Percentiles rank a stretch among this genome's conserved stretches.
phyloP scores from a whole-genome alignment of 2,888 invertebrate species.

The Ochropleura plecta region DNA sequence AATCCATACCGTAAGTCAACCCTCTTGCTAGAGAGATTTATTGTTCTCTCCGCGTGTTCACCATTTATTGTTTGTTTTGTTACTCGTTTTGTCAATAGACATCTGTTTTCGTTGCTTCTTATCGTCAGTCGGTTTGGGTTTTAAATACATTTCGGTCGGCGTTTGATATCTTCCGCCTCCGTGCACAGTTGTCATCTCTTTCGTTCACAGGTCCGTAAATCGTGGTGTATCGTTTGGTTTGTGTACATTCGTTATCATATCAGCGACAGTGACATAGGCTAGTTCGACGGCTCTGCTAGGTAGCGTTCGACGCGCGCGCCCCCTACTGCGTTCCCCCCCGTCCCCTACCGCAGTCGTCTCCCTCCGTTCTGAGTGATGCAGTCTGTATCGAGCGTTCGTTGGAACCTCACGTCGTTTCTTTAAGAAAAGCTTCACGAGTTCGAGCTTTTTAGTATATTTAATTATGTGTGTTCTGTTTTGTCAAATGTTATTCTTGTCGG shows the following conservation, averaged over 20 bases:
- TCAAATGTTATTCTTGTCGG: conserved; percentile 67
- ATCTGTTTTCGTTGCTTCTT: conserved; percentile 77
- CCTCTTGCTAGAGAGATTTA: conserved; percentile 72
- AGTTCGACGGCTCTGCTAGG: conserved; percentile 82
- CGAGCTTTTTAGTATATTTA: conserved; percentile 85
- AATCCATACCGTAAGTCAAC: conserved; percentile 37
- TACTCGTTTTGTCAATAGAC: conserved; percentile 79
- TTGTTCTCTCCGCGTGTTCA: conserved; percentile 73
- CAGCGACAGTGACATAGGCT: conserved; percentile 83
- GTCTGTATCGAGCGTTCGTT: conserved; percentile 79
- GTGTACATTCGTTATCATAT: conserved; percentile 89
- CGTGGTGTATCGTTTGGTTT: conserved; percentile 76
- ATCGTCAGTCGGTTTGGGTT: conserved; percentile 67
- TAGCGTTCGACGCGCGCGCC: conserved; percentile 79
- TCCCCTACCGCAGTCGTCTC: conserved; percentile 71
- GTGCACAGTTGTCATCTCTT: conserved; percentile 71
- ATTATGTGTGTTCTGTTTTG: conserved; percentile 78
- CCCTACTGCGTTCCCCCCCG: conserved; percentile 78
- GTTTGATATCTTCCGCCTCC: conserved; percentile 60
- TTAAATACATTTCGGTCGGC: conserved; percentile 67
- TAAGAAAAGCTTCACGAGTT: conserved; percentile 81
- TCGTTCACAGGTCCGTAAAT: conserved; percentile 58
- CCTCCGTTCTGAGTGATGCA: conserved; percentile 77
- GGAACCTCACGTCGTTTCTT: conserved; percentile 70
- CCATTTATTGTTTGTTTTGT: conserved; percentile 79